phyloP scores from a whole-genome alignment of 2,113 vertebrate genomes.

The Monopterus albus region DNA sequence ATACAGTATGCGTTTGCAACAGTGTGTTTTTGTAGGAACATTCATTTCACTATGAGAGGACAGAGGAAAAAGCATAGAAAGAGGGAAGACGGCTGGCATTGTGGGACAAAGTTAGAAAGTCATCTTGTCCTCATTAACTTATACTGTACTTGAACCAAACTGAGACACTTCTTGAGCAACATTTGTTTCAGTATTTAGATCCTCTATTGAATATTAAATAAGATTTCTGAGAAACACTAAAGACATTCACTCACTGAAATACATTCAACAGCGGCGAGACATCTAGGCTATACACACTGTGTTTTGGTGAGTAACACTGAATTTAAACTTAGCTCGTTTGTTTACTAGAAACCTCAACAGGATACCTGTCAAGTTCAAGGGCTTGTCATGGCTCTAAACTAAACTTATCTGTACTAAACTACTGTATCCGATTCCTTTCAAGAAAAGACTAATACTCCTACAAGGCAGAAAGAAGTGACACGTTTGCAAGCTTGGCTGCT shows the following conservation, averaged over 20 bases:
- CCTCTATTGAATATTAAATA: not conserved
- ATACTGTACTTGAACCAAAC: not conserved
- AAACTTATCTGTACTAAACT: too few relatives aligned
- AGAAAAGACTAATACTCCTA: too few relatives aligned
- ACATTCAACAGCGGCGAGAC: too few relatives aligned
- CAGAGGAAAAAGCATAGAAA: not conserved
- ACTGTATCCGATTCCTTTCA: too few relatives aligned
- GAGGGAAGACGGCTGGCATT: not conserved
- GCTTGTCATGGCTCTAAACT: too few relatives aligned
- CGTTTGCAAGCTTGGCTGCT: too few relatives aligned
- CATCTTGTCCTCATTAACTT: not conserved
- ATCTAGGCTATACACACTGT: too few relatives aligned
- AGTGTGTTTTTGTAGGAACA: not conserved
- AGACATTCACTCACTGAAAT: not conserved
- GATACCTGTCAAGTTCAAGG: too few relatives aligned
- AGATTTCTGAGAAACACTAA: not conserved
- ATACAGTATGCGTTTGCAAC: not conserved
- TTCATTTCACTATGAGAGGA: not conserved
- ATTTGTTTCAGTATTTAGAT: not conserved
- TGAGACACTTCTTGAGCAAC: not conserved
- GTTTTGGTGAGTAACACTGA: too few relatives aligned
- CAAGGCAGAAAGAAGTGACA: too few relatives aligned
- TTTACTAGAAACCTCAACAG: too few relatives aligned
- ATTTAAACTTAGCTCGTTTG: too few relatives aligned
- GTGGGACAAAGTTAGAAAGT: not conserved